Evolutionary conservation across 2,113 vertebrate genomes (phyloP), one percentile per base, ranked within the genome.

Genomic region (Gallinago paraguaiae): DNA sequence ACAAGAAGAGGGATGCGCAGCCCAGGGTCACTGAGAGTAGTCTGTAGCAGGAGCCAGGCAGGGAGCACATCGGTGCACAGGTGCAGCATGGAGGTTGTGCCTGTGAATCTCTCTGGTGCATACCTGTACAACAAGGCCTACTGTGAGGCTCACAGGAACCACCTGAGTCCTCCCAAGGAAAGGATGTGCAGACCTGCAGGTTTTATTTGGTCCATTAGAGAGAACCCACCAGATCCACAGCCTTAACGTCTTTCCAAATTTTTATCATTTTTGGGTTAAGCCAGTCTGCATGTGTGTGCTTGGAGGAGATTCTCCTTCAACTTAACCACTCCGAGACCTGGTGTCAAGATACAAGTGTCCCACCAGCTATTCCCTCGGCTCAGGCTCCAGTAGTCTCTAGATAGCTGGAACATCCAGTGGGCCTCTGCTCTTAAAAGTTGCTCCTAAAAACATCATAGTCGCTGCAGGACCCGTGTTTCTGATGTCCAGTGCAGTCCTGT

Each of bases 11-110:
- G 41, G 48, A 31, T 33, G 68, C 1, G 1, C 50, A 64, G 82
- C 43, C 71, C 59, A 5, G 41, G 37, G 28, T 39, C 6, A 1
- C 39, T 7, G 24, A 37, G 74, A 76, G 45, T 13, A 2, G 24
- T 3, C 30, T 45, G 18, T 63, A 43, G 39, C 69, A 39, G 57
- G 30, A 84, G 51, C 48, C 71, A 56, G 77, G 81, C 43, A 61
- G 77, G 31, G 12, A 23, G 23, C 1, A 6, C 9, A 2, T 5
- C 19, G 43, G 17, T 70, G 24, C 60, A 41, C 39, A 43, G 19
- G 25, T 2, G 2, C 39, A 2, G 13, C 0, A 0, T 2, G 22
- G 30, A 48, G 14, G 25, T 54, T 0, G 0, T 82, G 67, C 9
- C 65, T 30, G 14, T 16, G 65, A 59, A 64, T 14, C 37, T 54